These are phyloP conservation scores for Tiliacea citrago DNA, from an alignment of 2,888 invertebrate genomes.

Conservation along the genomic window DNA sequence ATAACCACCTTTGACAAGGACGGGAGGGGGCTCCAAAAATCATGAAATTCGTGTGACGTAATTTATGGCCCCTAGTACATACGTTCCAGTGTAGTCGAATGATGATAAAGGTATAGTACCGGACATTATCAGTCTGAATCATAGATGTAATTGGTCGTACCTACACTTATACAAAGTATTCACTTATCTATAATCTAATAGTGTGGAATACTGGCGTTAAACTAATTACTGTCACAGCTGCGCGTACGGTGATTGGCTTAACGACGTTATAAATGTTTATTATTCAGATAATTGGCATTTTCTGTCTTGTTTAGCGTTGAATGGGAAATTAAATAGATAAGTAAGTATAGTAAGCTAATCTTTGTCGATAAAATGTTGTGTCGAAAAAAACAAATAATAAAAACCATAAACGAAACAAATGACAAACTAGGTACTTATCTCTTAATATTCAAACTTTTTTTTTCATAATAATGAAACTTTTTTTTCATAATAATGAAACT, in stretches of 20 bases:
- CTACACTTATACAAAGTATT: neutral
- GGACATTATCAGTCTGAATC: slow-evolving; percentile 32
- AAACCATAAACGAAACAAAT: too few species aligned
- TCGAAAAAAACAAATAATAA: too few species aligned
- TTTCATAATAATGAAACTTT: too few species aligned
- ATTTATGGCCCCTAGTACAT: neutral
- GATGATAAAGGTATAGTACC: slow-evolving; percentile 18
- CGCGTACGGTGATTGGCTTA: slow-evolving; percentile 17
- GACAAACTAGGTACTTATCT: too few species aligned
- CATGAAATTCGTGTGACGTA: neutral
- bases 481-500: too few species aligned
- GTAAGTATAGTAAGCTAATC: slow-evolving; percentile 20
- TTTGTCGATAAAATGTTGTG: slow-evolving; percentile 21
- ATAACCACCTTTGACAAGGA: neutral
- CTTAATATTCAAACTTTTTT: too few species aligned
- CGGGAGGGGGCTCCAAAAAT: too few species aligned
- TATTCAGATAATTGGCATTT: slow-evolving; percentile 23
- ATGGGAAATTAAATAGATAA: slow-evolving; percentile 19
- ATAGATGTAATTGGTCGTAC: slow-evolving; percentile 24
- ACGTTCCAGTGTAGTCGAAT: neutral
- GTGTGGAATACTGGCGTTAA: neutral
- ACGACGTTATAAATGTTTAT: slow-evolving; percentile 33
- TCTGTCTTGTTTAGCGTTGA: slow-evolving; percentile 13
- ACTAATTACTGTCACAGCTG: slow-evolving; percentile 23
- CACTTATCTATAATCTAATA: slow-evolving; percentile 21